Evolutionary conservation across 2,888 invertebrate genomes (phyloP), one percentile per base, ranked within the genome.

Genomic region (Diarsia dahlii): DNA sequence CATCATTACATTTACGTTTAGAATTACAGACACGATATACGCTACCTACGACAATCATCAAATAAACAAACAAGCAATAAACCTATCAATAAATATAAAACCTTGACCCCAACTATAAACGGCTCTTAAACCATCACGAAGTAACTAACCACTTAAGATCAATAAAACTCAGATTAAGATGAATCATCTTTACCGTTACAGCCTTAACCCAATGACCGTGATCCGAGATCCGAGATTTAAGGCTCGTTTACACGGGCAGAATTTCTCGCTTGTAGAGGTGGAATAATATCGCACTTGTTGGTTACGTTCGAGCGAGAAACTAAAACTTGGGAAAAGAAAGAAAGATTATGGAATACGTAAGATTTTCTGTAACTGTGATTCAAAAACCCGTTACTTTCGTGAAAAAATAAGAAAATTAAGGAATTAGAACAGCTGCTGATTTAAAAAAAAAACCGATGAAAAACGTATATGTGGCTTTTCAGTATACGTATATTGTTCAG

Each of bases 131-230:
- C 60, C 8, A 62, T 80, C 82, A 82, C 82, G 84, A 84, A 71
- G 60, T 34, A 69, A 65, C 28, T 23, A 77, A 82, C 9, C 67
- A 74, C 74, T 81, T 77, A 72, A 60, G 56, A 83, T 70, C 73
- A 80, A 73, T 74, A 73, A 63, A 71, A 70, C 69, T 58, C 54
- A 76, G 58, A 72, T 74, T 76, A 76, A 65, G 60, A 71, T 71
- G 71, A 80, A 58, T 78, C 63, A 64, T 63, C 58, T 60, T 46
- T 58, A 81, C 87, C 76, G 84, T 87, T 83, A 83, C 18, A 71
- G 68, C 84, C 87, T 90, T 90, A 86, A 88, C 90, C 89, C 64
- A 82, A 60, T 89, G 88, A 87, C 89, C 85, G 70, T 83, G 80
- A 86, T 80, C 81, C 10, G 34, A 66, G 81, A 64, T 18, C 23